Conservation (phyloP, 1,140 invertebrate species). For the Drosophila suzukii region DNA sequence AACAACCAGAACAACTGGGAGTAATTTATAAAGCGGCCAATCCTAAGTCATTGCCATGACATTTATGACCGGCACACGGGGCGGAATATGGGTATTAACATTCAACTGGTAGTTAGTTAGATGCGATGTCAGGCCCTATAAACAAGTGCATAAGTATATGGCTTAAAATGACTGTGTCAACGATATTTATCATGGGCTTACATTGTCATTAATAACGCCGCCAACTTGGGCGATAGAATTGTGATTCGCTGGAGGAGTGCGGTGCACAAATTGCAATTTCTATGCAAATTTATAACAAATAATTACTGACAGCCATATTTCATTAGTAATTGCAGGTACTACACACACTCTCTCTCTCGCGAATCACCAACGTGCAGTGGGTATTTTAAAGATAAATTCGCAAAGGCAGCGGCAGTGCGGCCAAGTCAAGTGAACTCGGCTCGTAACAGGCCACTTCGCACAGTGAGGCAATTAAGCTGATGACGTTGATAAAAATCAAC, state of each 20-base stretch:
- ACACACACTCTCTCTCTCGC: conserved; percentile 20
- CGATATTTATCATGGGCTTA: conserved; percentile 77
- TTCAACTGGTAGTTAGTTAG: conserved; percentile 40
- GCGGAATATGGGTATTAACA: conserved; percentile 37
- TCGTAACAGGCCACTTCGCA: conserved; percentile 45
- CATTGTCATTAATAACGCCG: conserved; percentile 79
- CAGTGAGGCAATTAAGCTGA: conserved; percentile 83
- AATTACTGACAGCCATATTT: conserved; percentile 83
- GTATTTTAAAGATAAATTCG: conserved; percentile 73
- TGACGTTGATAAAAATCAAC: conserved; percentile 83
- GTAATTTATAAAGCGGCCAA: conserved; percentile 26
- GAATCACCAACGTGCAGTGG: conserved; percentile 24
- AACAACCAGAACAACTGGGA: conserved; percentile 21
- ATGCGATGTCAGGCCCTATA: conserved; percentile 32
- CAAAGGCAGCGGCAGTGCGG: conserved; percentile 43
- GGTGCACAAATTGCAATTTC: conserved; percentile 82
- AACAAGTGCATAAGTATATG: conserved; percentile 55
- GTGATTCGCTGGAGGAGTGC: conserved; percentile 50
- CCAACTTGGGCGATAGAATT: conserved; percentile 52
- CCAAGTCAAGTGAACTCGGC: conserved; percentile 42
- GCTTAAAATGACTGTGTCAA: conserved; percentile 66
- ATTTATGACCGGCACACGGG: conserved; percentile 38
- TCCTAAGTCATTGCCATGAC: conserved; percentile 27
- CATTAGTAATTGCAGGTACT: conserved; percentile 80
- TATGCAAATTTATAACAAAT: conserved; percentile 84